Evolutionary conservation across 1,140 invertebrate species (phyloP), one percentile per base, ranked within the genome.

Genomic region (Hormaphis cornu): DNA sequence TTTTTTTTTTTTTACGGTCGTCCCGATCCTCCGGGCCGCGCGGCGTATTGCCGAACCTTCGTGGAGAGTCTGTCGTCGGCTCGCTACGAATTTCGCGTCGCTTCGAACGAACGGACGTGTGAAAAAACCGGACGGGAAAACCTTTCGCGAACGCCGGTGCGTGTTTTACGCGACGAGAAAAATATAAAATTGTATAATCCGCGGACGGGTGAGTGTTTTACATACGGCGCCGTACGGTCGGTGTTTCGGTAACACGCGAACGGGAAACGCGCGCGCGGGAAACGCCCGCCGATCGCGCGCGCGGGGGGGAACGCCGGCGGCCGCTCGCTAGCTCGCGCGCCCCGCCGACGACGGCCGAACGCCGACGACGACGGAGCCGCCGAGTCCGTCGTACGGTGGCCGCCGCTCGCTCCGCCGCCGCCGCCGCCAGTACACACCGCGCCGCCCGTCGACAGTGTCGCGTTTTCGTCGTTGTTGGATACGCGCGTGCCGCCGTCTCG

Each of bases 211-310:
- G n/a, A n/a, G n/a, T n/a, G n/a, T n/a, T n/a, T n/a, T n/a, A n/a
- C n/a, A n/a, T n/a, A n/a, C n/a, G n/a, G n/a, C n/a, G n/a, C n/a
- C n/a, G n/a, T n/a, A n/a, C n/a, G n/a, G n/a, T n/a, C n/a, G n/a
- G n/a, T n/a, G n/a, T n/a, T n/a, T n/a, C n/a, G n/a, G n/a, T n/a
- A n/a, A n/a, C n/a, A n/a, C n/a, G 40, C 22, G 54, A 14, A 58
- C 54, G 54, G 54, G 54, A 58, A 58, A 58, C 54, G 54, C 54
- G 33, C 54, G 54, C n/a, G n/a, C n/a, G n/a, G n/a, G n/a, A n/a
- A 37, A 33, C 54, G 20, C 4, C 20, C 28, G 3, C 2, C 35
- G 4, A 37, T 6, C 30, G 30, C 30, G n/a, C n/a, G n/a, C n/a
- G n/a, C n/a, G n/a, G n/a, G n/a, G n/a, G n/a, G n/a, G n/a, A n/a